Percentiles rank a stretch among this genome's conserved stretches.
Evolutionary conservation across 2,113 vertebrate genomes (phyloP).

Genomic region (Neotragus pygmaeus): DNA sequence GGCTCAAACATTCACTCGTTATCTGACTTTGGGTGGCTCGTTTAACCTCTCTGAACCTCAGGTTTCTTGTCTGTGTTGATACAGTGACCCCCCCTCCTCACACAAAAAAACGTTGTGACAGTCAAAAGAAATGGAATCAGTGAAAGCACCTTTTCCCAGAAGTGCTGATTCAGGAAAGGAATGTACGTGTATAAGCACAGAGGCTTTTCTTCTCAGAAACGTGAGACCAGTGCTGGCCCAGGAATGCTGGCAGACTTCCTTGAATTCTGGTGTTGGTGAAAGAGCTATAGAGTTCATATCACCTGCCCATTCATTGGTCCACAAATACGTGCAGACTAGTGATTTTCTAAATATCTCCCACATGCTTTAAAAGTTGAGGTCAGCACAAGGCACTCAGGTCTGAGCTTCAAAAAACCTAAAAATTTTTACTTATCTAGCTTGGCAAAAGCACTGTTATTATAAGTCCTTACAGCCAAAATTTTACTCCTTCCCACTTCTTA

Average conservation of each 20-base stretch:
- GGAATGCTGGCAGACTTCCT: background rate
- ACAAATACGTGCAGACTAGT: background rate
- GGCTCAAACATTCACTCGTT: background rate
- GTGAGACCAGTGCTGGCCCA: background rate
- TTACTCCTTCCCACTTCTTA: background rate
- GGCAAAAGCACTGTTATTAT: background rate
- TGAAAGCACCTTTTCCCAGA: background rate
- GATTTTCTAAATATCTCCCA: background rate
- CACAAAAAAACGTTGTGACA: background rate
- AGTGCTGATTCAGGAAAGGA: background rate
- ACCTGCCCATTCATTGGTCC: background rate
- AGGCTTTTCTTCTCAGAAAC: background rate
- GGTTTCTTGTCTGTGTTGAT: background rate
- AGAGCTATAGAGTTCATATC: background rate
- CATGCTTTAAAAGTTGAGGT: background rate
- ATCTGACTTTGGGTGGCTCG: fast-evolving
- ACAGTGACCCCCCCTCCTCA: background rate
- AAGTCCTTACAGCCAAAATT: background rate
- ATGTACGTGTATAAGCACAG: fast-evolving
- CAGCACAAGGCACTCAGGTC: background rate
- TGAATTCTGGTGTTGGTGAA: background rate
- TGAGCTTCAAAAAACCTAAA: background rate
- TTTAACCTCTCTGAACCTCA: background rate
- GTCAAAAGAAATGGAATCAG: background rate
- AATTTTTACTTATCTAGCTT: too few species aligned